A percentile compares a stretch with the other conserved stretches of the same genome.
Evolutionary conservation across 2,797 vertebrate species (phyloP).

Genomic region (Aphelocoma californica): DNA sequence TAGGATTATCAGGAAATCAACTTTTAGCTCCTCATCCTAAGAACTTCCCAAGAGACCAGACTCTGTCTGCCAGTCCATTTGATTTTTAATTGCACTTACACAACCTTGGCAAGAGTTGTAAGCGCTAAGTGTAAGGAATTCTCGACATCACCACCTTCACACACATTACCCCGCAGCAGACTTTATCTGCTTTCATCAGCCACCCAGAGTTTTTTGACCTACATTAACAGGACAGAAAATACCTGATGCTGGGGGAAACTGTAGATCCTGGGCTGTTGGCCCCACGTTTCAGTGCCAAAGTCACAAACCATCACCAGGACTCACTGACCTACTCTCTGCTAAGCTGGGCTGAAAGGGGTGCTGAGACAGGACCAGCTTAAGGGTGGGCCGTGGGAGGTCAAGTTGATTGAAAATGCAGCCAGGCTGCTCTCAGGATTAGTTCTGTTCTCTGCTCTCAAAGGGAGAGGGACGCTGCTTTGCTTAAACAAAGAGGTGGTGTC

Average conservation of each 20-base stretch:
- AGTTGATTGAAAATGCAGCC: not conserved
- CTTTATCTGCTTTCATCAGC: not conserved
- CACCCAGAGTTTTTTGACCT: not conserved
- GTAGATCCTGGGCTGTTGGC: not conserved
- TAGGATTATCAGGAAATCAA: not conserved
- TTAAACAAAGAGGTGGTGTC: not conserved
- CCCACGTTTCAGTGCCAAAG: not conserved
- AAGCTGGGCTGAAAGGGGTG: not conserved
- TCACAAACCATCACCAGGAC: not conserved
- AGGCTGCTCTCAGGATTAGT: not conserved
- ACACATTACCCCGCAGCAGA: not conserved
- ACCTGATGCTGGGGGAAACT: not conserved
- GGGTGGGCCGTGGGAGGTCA: not conserved
- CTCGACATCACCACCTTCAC: not conserved
- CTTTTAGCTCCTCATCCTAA: not conserved
- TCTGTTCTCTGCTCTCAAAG: not conserved
- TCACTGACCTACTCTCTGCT: not conserved
- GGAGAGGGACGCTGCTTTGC: not conserved
- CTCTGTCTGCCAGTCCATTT: not conserved
- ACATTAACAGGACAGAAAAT: not conserved
- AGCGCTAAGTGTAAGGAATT: not conserved
- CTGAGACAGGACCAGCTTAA: not conserved
- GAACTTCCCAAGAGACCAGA: not conserved
- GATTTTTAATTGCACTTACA: constrained; percentile 30
- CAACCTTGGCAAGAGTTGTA: not conserved